Evolutionary conservation across 2,797 vertebrate species (phyloP).

Genomic region (Sebastes elongatus): DNA sequence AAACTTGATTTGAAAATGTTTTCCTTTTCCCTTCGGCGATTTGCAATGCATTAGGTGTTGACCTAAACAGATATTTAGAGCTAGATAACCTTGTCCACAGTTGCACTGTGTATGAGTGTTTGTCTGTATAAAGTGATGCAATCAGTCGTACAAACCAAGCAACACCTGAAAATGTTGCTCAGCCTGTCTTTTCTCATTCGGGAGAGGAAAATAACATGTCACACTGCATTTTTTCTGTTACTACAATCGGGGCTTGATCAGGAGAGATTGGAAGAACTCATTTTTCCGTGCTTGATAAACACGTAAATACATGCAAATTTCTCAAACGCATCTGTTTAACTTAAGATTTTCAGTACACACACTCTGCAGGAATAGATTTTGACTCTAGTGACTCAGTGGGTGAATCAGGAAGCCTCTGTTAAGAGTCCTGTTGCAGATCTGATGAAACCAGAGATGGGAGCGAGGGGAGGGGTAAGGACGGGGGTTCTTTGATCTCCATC

Average conservation of each 20-base stretch:
- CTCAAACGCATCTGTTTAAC: slow-evolving; percentile 13
- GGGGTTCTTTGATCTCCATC: slow-evolving; percentile 74
- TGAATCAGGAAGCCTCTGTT: slow-evolving; percentile 40
- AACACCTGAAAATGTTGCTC: slow-evolving; percentile 23
- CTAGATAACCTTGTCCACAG: background rate
- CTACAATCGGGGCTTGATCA: slow-evolving; percentile 23
- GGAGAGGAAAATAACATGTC: slow-evolving; percentile 1
- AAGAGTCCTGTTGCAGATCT: slow-evolving; percentile 63
- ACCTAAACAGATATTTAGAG: slow-evolving; percentile 1
- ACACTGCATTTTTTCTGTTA: slow-evolving; percentile 4
- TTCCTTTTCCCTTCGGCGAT: background rate
- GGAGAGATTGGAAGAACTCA: slow-evolving; percentile 1
- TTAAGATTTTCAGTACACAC: slow-evolving; percentile 8
- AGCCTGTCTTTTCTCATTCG: background rate
- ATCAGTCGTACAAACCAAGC: slow-evolving; percentile 11
- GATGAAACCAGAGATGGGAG: slow-evolving; percentile 70
- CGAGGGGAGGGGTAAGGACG: slow-evolving; percentile 24
- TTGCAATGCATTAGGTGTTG: slow-evolving; percentile 8
- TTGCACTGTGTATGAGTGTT: background rate
- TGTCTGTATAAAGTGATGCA: slow-evolving; percentile 40
- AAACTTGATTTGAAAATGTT: background rate
- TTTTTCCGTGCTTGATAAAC: slow-evolving; percentile 37
- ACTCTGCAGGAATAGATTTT: slow-evolving; percentile 47
- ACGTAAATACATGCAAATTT: slow-evolving; percentile 57
- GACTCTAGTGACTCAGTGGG: slow-evolving; percentile 36